phyloP scores from a whole-genome alignment of 2,888 invertebrate genomes.

The Trichogramma dendrolimi region DNA sequence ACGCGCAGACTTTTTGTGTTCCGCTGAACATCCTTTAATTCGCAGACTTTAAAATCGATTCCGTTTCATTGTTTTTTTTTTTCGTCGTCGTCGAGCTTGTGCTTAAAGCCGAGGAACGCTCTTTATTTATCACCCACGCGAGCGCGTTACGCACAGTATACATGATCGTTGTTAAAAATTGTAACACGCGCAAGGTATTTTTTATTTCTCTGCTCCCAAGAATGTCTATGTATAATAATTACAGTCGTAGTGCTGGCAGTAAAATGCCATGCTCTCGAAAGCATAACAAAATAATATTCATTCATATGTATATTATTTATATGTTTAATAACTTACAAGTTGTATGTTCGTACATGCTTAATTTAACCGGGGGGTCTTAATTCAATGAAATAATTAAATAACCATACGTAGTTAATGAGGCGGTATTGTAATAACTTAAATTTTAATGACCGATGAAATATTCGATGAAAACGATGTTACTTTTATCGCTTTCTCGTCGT shows the following conservation, averaged over 20 bases:
- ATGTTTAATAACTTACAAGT: slow-evolving; percentile 21
- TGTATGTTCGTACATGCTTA: too few species aligned
- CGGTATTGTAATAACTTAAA: not conserved
- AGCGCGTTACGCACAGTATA: too few species aligned
- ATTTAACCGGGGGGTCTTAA: too few species aligned
- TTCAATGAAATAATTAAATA: too few species aligned
- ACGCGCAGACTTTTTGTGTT: too few species aligned
- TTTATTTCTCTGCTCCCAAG: too few species aligned
- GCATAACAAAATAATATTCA: slow-evolving; percentile 34
- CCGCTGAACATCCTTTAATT: not conserved
- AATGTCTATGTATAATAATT: slow-evolving; percentile 21
- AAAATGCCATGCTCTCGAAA: slow-evolving; percentile 29
- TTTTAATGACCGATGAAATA: slow-evolving; percentile 25
- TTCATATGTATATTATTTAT: slow-evolving; percentile 20
- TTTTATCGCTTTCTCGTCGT: slow-evolving; percentile 27
- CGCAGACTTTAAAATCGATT: not conserved
- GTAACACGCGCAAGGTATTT: too few species aligned
- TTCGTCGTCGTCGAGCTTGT: not conserved
- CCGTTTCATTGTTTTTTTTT: not conserved
- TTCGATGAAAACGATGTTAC: slow-evolving; percentile 29
- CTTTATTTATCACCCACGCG: too few species aligned
- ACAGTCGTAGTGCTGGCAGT: slow-evolving; percentile 32
- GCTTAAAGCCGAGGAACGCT: not conserved
- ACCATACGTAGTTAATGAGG: too few species aligned
- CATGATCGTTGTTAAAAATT: too few species aligned